Evolutionary conservation across 2,888 invertebrate species (phyloP).

Genomic region (Drosophila recens): DNA sequence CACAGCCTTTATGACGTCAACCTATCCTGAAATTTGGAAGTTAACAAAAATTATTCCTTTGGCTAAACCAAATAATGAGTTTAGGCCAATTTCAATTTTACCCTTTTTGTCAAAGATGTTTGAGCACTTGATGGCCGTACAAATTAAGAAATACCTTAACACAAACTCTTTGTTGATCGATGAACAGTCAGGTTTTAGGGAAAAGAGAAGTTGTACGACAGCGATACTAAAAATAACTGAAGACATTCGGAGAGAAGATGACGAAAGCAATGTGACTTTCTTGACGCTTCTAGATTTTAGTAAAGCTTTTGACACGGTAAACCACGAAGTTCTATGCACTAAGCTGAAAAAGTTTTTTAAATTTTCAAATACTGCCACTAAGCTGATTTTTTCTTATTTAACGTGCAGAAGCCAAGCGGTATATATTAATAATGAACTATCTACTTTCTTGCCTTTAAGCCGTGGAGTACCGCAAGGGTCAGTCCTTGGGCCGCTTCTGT

Average conservation of each 20-base stretch:
- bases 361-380: neutral
- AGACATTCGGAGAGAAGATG: neutral
- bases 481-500: neutral
- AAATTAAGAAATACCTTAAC: too few relatives aligned
- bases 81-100: too few relatives aligned
- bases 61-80: too few relatives aligned
- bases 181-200: too few relatives aligned
- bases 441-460: neutral
- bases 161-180: too few relatives aligned
- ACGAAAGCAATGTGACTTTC: neutral
- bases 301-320: conserved; percentile 1
- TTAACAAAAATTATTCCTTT: too few relatives aligned
- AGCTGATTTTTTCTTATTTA: neutral
- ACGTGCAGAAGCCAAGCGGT: neutral
- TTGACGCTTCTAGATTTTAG: neutral
- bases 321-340: neutral
- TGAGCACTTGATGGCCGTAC: too few relatives aligned
- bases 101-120: neutral
- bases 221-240: neutral
- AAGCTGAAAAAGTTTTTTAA: neutral
- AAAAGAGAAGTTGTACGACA: too few relatives aligned
- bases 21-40: too few relatives aligned
- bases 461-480: neutral
- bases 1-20: too few relatives aligned
- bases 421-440: neutral